Conservation (phyloP, 2,888 invertebrate genomes). For the Hydrotaea diabolus region DNA sequence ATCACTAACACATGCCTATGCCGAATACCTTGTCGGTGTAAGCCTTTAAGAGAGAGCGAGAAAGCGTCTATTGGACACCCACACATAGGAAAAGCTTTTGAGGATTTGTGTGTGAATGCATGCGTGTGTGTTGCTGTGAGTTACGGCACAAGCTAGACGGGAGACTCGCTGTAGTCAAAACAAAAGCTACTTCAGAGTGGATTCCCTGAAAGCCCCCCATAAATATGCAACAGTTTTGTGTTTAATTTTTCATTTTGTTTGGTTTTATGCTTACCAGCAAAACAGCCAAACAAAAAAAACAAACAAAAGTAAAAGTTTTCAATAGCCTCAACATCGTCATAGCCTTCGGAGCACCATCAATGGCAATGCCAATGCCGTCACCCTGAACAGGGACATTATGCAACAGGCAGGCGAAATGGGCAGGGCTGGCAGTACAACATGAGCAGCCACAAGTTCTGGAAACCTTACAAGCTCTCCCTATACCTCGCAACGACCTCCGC, state of each 20-base stretch:
- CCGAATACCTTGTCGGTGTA: background rate
- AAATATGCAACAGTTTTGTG: slow-evolving; percentile 63
- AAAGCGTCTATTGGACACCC: background rate
- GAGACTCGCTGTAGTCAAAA: background rate
- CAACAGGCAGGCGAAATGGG: slow-evolving; percentile 62
- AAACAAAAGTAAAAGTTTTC: background rate
- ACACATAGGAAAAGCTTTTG: slow-evolving; percentile 8
- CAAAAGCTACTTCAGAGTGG: slow-evolving; percentile 10
- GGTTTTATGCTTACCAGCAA: background rate
- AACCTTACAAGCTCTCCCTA: background rate
- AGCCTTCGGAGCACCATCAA: background rate
- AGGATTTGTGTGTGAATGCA: background rate
- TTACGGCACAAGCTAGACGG: background rate
- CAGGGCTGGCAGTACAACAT: background rate
- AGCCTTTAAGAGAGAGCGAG: background rate
- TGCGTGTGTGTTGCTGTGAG: background rate
- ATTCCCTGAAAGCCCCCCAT: slow-evolving; percentile 17
- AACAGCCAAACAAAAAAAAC: background rate
- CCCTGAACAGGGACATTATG: slow-evolving; percentile 42
- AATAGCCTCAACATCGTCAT: background rate
- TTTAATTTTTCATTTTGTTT: slow-evolving; percentile 9
- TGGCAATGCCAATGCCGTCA: background rate
- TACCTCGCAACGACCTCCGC: background rate
- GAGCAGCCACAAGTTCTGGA: background rate
- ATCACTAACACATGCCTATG: background rate